phyloP scores from a whole-genome alignment of 2,888 invertebrate species.

The Pheosia tremula region DNA sequence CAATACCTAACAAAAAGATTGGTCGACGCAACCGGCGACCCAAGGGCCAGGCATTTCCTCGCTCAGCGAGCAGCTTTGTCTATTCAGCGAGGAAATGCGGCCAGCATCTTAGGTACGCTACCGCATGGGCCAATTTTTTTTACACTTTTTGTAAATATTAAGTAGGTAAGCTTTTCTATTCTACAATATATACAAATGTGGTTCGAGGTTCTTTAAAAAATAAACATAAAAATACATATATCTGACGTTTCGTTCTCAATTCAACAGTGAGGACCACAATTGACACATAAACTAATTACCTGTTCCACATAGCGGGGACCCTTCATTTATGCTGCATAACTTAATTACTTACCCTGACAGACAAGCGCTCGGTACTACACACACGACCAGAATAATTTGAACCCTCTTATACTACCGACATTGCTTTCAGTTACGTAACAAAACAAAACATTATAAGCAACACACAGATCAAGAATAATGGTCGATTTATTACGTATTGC shows the following conservation, averaged over 20 bases:
- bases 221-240: not conserved
- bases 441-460: slow-evolving; percentile 44
- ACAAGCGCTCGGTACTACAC: slow-evolving; percentile 56
- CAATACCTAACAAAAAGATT: too few relatives aligned
- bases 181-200: too few relatives aligned
- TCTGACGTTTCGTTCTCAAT: slow-evolving; percentile 34
- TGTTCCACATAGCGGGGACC: slow-evolving; percentile 71
- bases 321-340: slow-evolving; percentile 76
- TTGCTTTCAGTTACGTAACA: slow-evolving; percentile 17
- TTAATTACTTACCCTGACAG: slow-evolving; percentile 75
- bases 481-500: slow-evolving; percentile 55
- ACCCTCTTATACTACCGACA: slow-evolving; percentile 27
- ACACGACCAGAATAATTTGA: slow-evolving; percentile 44
- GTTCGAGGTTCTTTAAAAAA: too few relatives aligned
- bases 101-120: too few relatives aligned
- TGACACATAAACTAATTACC: slow-evolving; percentile 75
- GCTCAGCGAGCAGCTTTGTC: too few relatives aligned
- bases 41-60: too few relatives aligned
- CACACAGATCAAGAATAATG: slow-evolving; percentile 53
- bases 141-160: too few relatives aligned
- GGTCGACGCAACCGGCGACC: too few relatives aligned
- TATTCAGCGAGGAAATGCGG: too few relatives aligned
- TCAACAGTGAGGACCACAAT: slow-evolving; percentile 58
- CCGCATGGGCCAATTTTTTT: too few relatives aligned
- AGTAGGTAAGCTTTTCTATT: too few relatives aligned